Evolutionary conservation across 2,888 invertebrate genomes (phyloP), one percentile per base, ranked within the genome.

Genomic region (Synergus gifuensis): DNA sequence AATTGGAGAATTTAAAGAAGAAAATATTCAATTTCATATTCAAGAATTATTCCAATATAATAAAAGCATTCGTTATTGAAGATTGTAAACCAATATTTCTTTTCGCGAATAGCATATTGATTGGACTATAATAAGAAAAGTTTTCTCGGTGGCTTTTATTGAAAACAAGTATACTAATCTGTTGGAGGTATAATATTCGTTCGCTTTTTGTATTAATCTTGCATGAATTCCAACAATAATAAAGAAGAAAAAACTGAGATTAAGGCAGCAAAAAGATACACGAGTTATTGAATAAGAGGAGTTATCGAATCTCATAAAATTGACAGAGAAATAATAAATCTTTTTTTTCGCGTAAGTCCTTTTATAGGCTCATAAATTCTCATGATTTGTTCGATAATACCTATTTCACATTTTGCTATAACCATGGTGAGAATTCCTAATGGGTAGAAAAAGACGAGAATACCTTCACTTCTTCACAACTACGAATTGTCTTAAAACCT

Each of bases 301-400:
- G 28, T 40, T 36, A 54, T 49, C 9, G n/a, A 28, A n/a, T 36
- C 16, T 36, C n/a, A 36, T 54, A 49, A 73, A 73, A 36, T 36
- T 49, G 54, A 36, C n/a, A 54, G 36, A 73, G 49, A 73, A 54
- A 73, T 9, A 69, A 69, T 49, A 73, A 49, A 73, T 16, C 16
- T 11, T 54, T 54, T 54, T 46, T 73, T 54, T 36, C 28, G n/a
- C 60, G 1, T 4, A 60, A 28, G 12, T 54, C 54, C 54, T 49
- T 73, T 73, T 18, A 54, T 73, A 54, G 49, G 11, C n/a, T 73
- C 73, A n/a, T 73, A 73, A 73, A 73, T 73, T 73, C 12, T 73
- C 54, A 54, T 54, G n/a, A 49, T 73, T 36, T 28, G 36, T 54
- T 3, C 49, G 36, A 54, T 54, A 73, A 54, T n/a, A 54, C 49